Base-by-base conservation (phyloP, 1,140 invertebrate genomes). In the Neodiprion fabricii region DNA sequence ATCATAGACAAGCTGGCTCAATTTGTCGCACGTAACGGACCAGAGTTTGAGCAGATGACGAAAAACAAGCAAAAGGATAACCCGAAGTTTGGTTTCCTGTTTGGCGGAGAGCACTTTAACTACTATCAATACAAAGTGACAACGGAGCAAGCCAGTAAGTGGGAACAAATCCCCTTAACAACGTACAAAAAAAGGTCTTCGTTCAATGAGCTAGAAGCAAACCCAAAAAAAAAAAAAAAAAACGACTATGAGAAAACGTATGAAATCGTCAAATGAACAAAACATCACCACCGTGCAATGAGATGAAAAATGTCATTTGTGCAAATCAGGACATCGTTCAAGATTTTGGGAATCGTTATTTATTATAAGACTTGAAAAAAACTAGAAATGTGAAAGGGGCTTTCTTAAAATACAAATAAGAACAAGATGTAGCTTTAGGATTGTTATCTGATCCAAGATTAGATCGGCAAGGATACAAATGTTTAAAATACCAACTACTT, bases 1-100 rank as follows among this genome's bases (percentile, higher is more conserved):
- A 99, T 99, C 83, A 99, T 99, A 82, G 98, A 99, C 89, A 99
- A 99, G 91, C 89, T 99, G 80, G 98, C 98, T 1, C 96, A 98
- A 86, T 99, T 99, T 92, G 98, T 99, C 72, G 98, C 98, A 76
- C 91, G 98, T 85, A 99, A 99, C 95, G 98, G 98, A 21, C 97
- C 96, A 1, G 97, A 99, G 86, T 99, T 99, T 90, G 98, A 99
- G 90, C 93, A 96, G 85, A 98, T 98, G 93, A 99, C 97, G 68
- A 99, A 98, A 90, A 96, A 96, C 82, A 99, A 99, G 89, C 97
- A 99, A 88, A 95, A 97, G 87, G 96, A 97, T 82, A 99, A 99
- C 89, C 96, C 97, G 12, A 97, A 97, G 85, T 99, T 99, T 90
- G 92, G 94, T 78, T 99, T 99, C 89, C 90, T 99, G 50, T 99